phyloP scores from a whole-genome alignment of 1,140 invertebrate species.

The Hypothenemus hampei region DNA sequence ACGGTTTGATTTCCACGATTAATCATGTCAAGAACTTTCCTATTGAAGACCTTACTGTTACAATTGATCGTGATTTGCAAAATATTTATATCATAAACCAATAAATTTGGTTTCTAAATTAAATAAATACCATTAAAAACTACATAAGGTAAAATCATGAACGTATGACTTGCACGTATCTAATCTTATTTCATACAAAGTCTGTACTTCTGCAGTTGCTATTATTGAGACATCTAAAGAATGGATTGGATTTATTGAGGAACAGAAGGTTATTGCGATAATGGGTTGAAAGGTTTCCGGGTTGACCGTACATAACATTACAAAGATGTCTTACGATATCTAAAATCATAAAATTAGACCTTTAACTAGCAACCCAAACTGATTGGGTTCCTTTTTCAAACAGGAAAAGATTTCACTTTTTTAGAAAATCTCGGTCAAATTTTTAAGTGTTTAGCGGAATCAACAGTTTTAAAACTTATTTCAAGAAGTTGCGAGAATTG shows the following conservation, averaged over 20 bases:
- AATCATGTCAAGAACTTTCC: conserved; percentile 7
- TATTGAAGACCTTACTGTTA: background rate
- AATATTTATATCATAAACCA: background rate
- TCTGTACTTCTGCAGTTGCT: background rate
- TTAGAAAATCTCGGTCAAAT: too few species aligned
- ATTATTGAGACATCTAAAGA: background rate
- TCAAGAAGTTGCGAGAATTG: too few species aligned
- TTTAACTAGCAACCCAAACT: background rate
- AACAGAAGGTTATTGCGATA: too few species aligned
- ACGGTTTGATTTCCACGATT: background rate
- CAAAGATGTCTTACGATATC: background rate
- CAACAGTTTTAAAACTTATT: too few species aligned
- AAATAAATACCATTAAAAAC: background rate
- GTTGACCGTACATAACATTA: background rate
- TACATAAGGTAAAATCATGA: background rate
- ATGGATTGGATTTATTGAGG: too few species aligned
- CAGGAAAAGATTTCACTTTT: background rate
- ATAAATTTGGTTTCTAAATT: background rate
- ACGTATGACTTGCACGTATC: background rate
- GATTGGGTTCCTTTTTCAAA: background rate
- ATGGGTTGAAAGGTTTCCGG: background rate
- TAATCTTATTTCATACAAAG: background rate
- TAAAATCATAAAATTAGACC: background rate
- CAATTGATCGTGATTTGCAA: background rate
- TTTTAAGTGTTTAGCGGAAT: too few species aligned